Base-by-base conservation (phyloP, 2,888 invertebrate species). In the Venusia cambrica region DNA sequence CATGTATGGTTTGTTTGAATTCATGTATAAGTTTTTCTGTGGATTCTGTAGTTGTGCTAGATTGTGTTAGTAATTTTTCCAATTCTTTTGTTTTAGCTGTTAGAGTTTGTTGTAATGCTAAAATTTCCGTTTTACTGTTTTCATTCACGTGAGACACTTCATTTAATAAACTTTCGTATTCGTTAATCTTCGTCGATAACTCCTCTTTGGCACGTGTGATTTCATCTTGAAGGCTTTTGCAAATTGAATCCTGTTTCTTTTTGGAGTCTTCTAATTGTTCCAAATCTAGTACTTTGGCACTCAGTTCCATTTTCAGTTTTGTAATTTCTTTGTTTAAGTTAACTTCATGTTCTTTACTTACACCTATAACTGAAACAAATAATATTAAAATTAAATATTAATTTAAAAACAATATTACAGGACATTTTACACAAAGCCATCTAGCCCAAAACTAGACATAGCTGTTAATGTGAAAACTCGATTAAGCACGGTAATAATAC, bases 301-400 rank as follows among this genome's bases (percentile, higher is more conserved):
- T 90, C 8, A 88, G 71, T 69, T 88, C 88, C 84, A 83, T 85
- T 72, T 81, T 87, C 11, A 88, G 60, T 62, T 88, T 87, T 9
- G 87, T 88, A 10, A 88, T 71, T 65, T 88, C 87, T 61, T 88
- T 88, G 45, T 84, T 87, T 7, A 83, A 64, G 40, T 73, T 80
- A 4, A 88, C 72, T 69, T 87, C 88, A 27, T 83, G 81, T 66
- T 88, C 88, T 57, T 87, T 88, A 45, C 69, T 80, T 24, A 73
- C 62, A 36, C 85, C 81, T 50, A 75, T 62, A 14, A 81, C 87
- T 87, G 67, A 38, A 79, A 79, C 39, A 40, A 5, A 29, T 18
- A 16, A 8, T 29, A 12, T 16, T 2, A 22, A 8, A 2, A 18
- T 18, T 11, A 18, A n/a, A n/a, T n/a, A n/a, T n/a, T n/a, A n/a